Base-by-base conservation (phyloP, 1,140 invertebrate species). In the Drosophila pandora region DNA sequence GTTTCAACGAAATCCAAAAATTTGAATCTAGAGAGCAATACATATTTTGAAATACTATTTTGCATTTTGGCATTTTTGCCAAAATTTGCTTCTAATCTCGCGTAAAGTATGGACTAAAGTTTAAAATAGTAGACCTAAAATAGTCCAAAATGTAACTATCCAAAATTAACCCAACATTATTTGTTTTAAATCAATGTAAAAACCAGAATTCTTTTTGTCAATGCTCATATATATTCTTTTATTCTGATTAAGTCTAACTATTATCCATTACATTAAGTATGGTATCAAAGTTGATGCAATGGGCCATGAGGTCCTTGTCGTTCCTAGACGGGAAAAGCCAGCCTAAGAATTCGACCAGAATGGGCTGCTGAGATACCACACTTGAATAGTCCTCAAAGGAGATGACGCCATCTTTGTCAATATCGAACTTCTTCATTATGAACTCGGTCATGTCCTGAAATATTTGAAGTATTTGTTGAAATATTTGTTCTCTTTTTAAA, bases 381-480 rank as follows among this genome's bases (percentile, higher is more conserved):
- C 90, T 84, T 48, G 93, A 92, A 80, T 95, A 97, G 90, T 97
- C 96, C 1, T 93, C 91, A 63, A 94, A 94, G 1, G 95, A 95
- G 23, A 97, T 94, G 62, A 94, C 93, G 1, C 96, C 95, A 84
- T 97, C 96, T 68, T 95, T 93, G 90, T 97, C 96, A 1, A 93
- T 57, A 79, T 97, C 96, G 91, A 97, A 93, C 59, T 95, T 95
- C 73, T 95, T 96, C 17, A 96, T 90, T 55, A 96, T 93, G 13
- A 96, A 93, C 73, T 98, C 97, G 13, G 49, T 52, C 74, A 76
- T 76, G 34, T 76, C 74, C 74, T 75, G 10, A 8, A n/a, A 12
- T 48, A 12, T 30, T 43, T 39, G 17, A n/a, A n/a, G n/a, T n/a
- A n/a, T n/a, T n/a, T n/a, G n/a, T n/a, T n/a, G n/a, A n/a, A n/a